Evolutionary conservation across 2,797 vertebrate genomes (phyloP).

Genomic region (Galaxias olidus): DNA sequence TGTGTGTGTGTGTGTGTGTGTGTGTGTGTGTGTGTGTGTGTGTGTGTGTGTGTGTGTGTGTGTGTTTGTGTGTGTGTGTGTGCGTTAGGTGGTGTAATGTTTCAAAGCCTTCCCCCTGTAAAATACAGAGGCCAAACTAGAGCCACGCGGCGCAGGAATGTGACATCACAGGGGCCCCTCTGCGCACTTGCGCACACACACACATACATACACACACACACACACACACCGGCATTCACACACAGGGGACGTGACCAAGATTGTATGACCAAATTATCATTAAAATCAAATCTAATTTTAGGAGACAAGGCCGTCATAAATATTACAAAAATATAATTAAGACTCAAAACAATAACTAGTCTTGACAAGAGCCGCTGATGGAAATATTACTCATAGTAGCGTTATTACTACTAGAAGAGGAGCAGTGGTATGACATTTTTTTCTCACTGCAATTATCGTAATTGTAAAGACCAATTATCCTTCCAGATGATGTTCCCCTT

Average conservation of each 20-base stretch:
- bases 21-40: constrained; percentile 9
- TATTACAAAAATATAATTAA: constrained; percentile 61
- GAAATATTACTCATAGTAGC: neutral
- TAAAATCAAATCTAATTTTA: constrained; percentile 61
- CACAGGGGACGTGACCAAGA: constrained; percentile 67
- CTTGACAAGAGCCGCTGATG: constrained; percentile 12
- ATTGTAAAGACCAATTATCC: constrained; percentile 41
- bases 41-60: neutral
- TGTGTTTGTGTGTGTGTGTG: neutral
- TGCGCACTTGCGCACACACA: constrained; percentile 3
- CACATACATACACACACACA: constrained; percentile 18
- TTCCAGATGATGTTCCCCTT: constrained; percentile 50
- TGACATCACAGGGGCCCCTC: constrained; percentile 75
- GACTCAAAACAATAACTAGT: constrained; percentile 39
- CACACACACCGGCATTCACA: constrained; percentile 21
- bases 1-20: constrained; percentile 28
- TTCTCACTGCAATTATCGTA: too few relatives aligned
- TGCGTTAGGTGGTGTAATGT: constrained; percentile 68
- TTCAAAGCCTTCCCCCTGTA: constrained; percentile 79
- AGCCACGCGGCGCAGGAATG: constrained; percentile 79
- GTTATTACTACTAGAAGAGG: neutral
- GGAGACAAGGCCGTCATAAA: constrained; percentile 64
- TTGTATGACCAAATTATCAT: constrained; percentile 69
- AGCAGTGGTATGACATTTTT: too few relatives aligned
- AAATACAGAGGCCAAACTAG: constrained; percentile 77